Conservation (phyloP, 1,140 invertebrate genomes). For the Delia radicum region DNA sequence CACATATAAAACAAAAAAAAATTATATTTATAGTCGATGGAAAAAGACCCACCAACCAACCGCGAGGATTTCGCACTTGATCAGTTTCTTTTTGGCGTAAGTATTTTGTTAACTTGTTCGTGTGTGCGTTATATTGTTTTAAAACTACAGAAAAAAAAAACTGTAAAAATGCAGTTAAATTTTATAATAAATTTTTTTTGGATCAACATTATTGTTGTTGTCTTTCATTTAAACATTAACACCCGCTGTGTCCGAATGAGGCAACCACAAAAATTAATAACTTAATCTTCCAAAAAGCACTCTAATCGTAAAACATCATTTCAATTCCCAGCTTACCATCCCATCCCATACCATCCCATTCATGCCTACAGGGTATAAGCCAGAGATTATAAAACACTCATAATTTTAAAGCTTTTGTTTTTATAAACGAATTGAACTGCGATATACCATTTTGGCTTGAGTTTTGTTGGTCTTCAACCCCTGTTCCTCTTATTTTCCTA, state of each 20-base stretch:
- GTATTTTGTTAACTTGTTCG: not conserved
- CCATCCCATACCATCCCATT: not conserved
- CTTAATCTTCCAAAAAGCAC: constrained; percentile 13
- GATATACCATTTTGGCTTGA: no score
- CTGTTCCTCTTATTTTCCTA: not conserved
- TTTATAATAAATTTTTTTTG: not conserved
- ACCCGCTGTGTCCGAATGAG: constrained; percentile 9
- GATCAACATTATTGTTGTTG: not conserved
- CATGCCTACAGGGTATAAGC: not conserved
- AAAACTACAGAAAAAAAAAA: not conserved
- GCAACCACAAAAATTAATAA: constrained; percentile 14
- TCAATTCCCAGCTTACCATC: not conserved
- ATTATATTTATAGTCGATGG: not conserved
- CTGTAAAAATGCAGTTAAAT: not conserved
- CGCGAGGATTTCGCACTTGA: not conserved
- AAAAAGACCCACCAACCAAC: not conserved
- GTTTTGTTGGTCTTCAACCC: not conserved
- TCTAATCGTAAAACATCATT: not conserved
- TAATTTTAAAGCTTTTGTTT: not conserved
- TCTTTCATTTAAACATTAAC: not conserved
- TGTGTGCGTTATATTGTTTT: not conserved
- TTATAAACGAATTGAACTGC: no score
- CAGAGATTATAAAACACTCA: not conserved
- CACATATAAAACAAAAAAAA: not conserved
- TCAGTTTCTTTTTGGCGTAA: not conserved